Percentiles rank a stretch among this genome's conserved stretches.
These are phyloP conservation scores for Caenorhabditis sp. DNA, from an alignment of 2,888 invertebrate genomes.

Conservation along the genomic window DNA sequence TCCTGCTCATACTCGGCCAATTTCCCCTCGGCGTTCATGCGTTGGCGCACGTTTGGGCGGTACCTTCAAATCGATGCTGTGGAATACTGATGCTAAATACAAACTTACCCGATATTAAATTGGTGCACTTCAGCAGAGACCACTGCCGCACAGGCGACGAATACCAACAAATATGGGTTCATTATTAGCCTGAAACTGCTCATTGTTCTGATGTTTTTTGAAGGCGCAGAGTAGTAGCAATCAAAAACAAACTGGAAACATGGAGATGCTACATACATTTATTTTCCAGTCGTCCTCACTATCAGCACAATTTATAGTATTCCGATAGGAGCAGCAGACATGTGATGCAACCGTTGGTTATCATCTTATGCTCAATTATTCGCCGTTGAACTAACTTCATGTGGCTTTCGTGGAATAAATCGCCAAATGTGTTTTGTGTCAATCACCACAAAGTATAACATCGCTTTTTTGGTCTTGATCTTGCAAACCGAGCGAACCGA, in stretches of 20 bases:
- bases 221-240: neutral
- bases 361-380: slow-evolving; percentile 53
- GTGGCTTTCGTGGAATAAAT: neutral
- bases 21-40: slow-evolving; percentile 53
- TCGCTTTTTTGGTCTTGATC: too few species aligned
- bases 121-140: slow-evolving; percentile 55
- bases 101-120: slow-evolving; percentile 54
- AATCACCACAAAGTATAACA: too few species aligned
- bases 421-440: too few species aligned
- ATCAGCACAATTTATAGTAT: slow-evolving; percentile 42
- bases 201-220: too few species aligned
- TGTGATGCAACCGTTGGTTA: slow-evolving; percentile 54
- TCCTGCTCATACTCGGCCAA: slow-evolving; percentile 55
- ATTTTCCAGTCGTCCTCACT: neutral
- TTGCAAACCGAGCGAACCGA: too few species aligned
- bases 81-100: too few species aligned
- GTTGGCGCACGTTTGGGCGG: slow-evolving; percentile 55
- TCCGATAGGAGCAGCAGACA: slow-evolving; percentile 41
- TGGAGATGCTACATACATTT: neutral
- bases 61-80: too few species aligned
- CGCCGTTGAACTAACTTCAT: too few species aligned
- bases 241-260: too few species aligned
- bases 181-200: too few species aligned
- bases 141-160: slow-evolving; percentile 7
- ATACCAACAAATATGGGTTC: too few species aligned